Percentiles rank a stretch among this genome's conserved stretches.
Evolutionary conservation across 2,113 vertebrate genomes (phyloP).

Genomic region (Boleophthalmus pectinirostris): DNA sequence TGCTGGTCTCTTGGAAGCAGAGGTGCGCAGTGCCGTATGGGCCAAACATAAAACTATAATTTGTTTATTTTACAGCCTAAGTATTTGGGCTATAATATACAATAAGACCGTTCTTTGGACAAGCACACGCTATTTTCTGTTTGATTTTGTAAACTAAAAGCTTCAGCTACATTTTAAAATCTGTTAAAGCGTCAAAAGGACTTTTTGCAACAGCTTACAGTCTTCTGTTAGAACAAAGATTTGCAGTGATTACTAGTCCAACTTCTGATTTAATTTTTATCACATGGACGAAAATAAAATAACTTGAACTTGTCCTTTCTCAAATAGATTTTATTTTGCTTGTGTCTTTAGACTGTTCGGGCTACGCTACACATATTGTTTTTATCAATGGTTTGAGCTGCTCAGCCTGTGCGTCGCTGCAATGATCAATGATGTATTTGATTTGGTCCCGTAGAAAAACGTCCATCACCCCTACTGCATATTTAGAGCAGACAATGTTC

Average conservation of each 20-base stretch:
- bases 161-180: neutral
- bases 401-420: neutral
- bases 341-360: neutral
- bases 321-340: neutral
- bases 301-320: neutral
- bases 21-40: neutral
- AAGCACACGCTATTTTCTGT: neutral
- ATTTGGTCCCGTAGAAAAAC: conserved; percentile 46
- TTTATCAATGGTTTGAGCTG: neutral
- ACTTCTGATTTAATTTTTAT: neutral
- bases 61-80: neutral
- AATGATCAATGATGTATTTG: conserved; percentile 55
- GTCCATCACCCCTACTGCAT: conserved; percentile 53
- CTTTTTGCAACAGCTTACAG: neutral
- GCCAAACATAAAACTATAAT: neutral
- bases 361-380: neutral
- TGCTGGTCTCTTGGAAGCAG: conserved; percentile 4
- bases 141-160: neutral
- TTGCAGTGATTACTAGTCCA: neutral
- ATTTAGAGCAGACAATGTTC: conserved; percentile 63
- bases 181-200: neutral
- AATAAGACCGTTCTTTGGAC: neutral
- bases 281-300: neutral
- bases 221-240: no score
- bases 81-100: neutral